Evolutionary conservation across 2,113 vertebrate species (phyloP).

Genomic region (Harpagus bidentatus): DNA sequence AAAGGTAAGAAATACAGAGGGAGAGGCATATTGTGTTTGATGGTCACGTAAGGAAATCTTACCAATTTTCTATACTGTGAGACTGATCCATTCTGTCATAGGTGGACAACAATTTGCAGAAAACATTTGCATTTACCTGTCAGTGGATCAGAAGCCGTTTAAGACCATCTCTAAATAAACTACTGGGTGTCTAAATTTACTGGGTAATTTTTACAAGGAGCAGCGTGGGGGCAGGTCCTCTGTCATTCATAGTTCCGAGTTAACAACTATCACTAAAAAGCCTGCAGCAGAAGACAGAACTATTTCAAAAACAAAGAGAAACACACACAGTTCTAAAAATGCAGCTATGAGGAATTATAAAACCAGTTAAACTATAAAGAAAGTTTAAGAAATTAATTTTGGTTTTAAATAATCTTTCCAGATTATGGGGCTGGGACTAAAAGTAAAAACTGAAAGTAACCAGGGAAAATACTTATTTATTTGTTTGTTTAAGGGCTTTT

Average conservation of each 20-base stretch:
- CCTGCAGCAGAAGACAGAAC: background rate
- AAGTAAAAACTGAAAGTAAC: background rate
- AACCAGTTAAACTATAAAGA: background rate
- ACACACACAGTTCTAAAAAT: background rate
- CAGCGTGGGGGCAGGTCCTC: background rate
- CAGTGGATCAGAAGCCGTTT: background rate
- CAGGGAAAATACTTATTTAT: background rate
- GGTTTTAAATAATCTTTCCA: background rate
- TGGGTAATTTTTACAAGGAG: background rate
- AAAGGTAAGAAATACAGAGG: slow-evolving; percentile 78
- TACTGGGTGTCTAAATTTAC: background rate
- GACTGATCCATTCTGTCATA: background rate
- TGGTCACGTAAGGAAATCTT: background rate
- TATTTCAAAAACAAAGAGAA: background rate
- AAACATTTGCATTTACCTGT: background rate
- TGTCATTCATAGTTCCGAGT: background rate
- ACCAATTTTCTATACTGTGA: background rate
- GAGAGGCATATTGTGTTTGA: background rate
- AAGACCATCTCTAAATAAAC: background rate
- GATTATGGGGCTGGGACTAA: background rate
- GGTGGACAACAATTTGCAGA: background rate
- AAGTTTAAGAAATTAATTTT: background rate
- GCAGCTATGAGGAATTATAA: background rate
- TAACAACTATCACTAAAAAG: background rate
- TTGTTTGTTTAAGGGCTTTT: background rate